Base-by-base conservation (phyloP, 2,113 vertebrate species). In the Zosterops lateralis region DNA sequence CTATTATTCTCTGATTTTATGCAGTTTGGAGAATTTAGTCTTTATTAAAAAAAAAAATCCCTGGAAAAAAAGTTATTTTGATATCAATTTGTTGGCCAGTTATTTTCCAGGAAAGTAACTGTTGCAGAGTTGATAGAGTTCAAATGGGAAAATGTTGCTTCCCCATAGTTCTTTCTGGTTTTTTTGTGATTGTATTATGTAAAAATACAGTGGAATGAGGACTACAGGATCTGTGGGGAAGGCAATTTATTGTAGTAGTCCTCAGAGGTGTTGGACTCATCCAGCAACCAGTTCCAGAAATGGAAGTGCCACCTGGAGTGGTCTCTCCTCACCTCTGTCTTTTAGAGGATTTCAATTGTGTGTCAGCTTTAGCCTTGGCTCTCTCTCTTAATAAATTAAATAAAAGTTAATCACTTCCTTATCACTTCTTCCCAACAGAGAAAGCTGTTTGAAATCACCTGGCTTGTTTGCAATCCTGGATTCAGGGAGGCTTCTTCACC, bases 21-120 rank as follows among this genome's bases (percentile, higher is more conserved):
- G 7, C 21, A 50, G 24, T 29, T 19, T 20, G 2, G 12, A 47
- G 26, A 11, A 61, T 40, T 47, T 24, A n/a, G 8, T 29, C 5
- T 25, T 6, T 58, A 34, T 16, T 34, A 10, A 34, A 67, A 10
- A 47, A 6, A 47, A 6, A 17, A 22, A 24, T 8, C 7, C 4
- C 17, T 40, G 15, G 8, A 32, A 53, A 71, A 34, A 61, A 5
- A 57, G 1, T 36, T 77, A 14, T 14, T 4, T 48, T 36, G 9
- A n/a, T 6, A 3, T 5, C 1, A 0, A 4, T 64, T 54, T 45
- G 10, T 45, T 58, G 50, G 8, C 9, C 13, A 29, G 5, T 36
- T 58, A 5, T 62, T 82, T 82, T 31, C 36, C 18, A 14, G 32
- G 38, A 10, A 54, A 60, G 29, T 34, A 50, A 36, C 10, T 28